Evolutionary conservation across 2,797 vertebrate genomes (phyloP), one percentile per base, ranked within the genome.

Genomic region (Microcaecilia unicolor): DNA sequence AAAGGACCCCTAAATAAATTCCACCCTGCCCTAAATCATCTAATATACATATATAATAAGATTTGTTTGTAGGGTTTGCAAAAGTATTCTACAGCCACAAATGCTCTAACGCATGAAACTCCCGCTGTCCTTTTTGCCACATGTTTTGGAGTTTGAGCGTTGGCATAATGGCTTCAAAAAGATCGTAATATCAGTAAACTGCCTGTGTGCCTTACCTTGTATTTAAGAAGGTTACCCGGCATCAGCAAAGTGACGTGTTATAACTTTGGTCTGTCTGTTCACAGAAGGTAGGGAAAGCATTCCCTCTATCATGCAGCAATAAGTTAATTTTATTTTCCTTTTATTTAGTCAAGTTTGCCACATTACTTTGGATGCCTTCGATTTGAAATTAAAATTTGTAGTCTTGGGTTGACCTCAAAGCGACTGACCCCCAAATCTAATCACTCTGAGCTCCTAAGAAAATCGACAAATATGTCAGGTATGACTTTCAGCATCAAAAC

Each of bases 351-450:
- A 64, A 59, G 29, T 64, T 80, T 54, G 29, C 44, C 37, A 73
- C 72, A 66, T 76, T 47, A 42, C 26, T 67, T 70, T 70, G 59
- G 64, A 63, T 68, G 47, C 17, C 38, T 51, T 44, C 44, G 30
- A 80, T 84, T 76, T 83, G 68, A 79, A 81, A 81, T 80, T 81
- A 67, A 80, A 77, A 83, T 77, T 32, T 52, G 41, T 61, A 67
- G 51, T 80, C 66, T 73, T 48, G 41, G 46, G 58, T 58, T 76
- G 80, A 80, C 81, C 78, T 80, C 58, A 66, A 44, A 64, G 57
- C 65, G 69, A 48, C 63, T 70, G 76, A 81, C 76, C 78, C 70
- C 66, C 68, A 78, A 81, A 80, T 81, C 66, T 78, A 80, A 83
- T 83, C 74, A 81, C 70, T 70, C 39, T 38, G 44, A 29, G 39